Conservation (phyloP, 2,888 invertebrate species). For the Bombylius discolor region DNA sequence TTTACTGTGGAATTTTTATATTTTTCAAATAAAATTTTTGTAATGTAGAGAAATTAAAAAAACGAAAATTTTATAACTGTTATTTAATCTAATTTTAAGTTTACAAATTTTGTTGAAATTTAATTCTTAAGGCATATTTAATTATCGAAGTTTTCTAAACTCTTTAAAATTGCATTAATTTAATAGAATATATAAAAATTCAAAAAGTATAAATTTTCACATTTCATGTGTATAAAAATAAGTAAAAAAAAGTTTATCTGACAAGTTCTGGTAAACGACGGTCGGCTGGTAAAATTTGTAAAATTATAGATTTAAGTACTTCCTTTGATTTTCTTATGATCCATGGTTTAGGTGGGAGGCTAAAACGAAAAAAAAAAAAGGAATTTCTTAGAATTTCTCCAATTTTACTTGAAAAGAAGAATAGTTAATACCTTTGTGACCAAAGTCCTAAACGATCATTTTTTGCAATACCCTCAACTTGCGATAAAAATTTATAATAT, state of each 20-base stretch:
- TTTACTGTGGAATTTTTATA: no score
- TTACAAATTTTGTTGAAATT: no score
- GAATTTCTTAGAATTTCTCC: background rate
- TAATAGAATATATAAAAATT: no score
- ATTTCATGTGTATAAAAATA: no score
- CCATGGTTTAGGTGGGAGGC: conserved; percentile 19
- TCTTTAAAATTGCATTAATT: no score
- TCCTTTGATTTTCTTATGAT: conserved; percentile 10
- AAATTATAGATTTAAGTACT: conserved; percentile 10
- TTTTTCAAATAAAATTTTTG: no score
- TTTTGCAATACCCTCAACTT: conserved; percentile 22
- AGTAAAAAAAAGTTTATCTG: background rate
- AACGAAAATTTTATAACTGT: no score
- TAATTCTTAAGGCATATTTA: no score
- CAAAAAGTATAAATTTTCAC: no score
- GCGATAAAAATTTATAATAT: conserved; percentile 27
- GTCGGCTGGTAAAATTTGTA: conserved; percentile 18
- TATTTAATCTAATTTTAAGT: no score
- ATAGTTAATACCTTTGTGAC: conserved; percentile 12
- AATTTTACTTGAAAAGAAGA: background rate
- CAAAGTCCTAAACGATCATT: conserved; percentile 15
- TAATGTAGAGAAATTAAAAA: no score
- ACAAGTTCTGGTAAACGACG: conserved; percentile 31
- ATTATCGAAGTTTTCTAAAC: no score
- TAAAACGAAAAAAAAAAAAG: conserved; percentile 2